Percentiles rank a stretch among this genome's conserved stretches.
Evolutionary conservation across 2,797 vertebrate genomes (phyloP).

Genomic region (Pterois miles): DNA sequence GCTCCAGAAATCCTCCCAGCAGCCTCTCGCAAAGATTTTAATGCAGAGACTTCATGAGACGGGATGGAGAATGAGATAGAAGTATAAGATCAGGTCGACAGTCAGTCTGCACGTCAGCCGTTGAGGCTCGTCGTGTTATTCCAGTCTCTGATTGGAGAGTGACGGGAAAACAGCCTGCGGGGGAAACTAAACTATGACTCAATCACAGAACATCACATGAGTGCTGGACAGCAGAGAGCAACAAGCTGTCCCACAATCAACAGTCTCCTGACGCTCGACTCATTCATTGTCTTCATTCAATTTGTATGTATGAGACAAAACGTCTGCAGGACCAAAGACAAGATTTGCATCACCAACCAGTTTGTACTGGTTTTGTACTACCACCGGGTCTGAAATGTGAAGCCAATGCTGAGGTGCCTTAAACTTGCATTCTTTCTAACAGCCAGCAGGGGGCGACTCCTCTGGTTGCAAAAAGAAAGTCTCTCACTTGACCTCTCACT

Average conservation of each 20-base stretch:
- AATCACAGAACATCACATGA: conserved; percentile 39
- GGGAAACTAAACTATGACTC: conserved; percentile 57
- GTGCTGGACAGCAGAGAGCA: conserved; percentile 41
- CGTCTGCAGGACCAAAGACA: not conserved
- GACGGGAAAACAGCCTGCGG: conserved; percentile 41
- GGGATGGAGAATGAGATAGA: not conserved
- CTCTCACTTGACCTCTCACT: no score
- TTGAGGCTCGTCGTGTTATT: not conserved
- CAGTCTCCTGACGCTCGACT: not conserved
- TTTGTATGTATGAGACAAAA: not conserved
- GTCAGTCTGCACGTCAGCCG: conserved; percentile 22
- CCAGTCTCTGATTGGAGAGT: conserved; percentile 36
- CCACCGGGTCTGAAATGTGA: no score
- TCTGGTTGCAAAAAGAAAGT: no score
- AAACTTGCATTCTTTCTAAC: no score
- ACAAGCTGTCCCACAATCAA: conserved; percentile 36
- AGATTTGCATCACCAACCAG: not conserved
- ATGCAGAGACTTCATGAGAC: not conserved
- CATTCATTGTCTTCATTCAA: not conserved
- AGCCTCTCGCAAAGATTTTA: not conserved
- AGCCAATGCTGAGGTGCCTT: no score
- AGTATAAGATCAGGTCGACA: not conserved
- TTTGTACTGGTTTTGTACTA: not conserved
- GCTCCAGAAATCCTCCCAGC: not conserved
- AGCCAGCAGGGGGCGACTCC: no score